Conservation (phyloP, 2,888 invertebrate genomes). For the Cephalotes varians region DNA sequence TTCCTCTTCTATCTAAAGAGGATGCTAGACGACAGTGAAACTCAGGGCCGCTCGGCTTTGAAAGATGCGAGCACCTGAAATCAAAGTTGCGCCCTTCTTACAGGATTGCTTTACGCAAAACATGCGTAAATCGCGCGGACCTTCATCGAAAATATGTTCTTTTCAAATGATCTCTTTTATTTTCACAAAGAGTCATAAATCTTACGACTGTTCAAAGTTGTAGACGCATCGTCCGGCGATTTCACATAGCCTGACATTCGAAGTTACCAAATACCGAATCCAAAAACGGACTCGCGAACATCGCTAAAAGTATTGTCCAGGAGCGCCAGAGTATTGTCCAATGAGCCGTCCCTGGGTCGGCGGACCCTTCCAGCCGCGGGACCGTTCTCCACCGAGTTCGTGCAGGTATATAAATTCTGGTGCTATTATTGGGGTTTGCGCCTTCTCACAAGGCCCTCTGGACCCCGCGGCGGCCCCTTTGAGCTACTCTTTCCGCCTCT, state of each 20-base stretch:
- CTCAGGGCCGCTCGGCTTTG: constrained; percentile 69
- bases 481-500: constrained; percentile 78
- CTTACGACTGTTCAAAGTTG: neutral
- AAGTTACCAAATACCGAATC: constrained; percentile 16
- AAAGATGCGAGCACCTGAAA: constrained; percentile 52
- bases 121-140: neutral
- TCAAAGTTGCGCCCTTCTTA: constrained; percentile 32
- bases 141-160: neutral
- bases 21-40: constrained; percentile 70
- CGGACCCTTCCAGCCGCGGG: constrained; percentile 70
- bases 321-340: constrained; percentile 34
- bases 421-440: constrained; percentile 85
- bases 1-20: constrained; percentile 67
- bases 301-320: constrained; percentile 19
- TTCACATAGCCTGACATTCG: neutral
- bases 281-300: constrained; percentile 19
- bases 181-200: constrained; percentile 3
- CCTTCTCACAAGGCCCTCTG: constrained; percentile 81
- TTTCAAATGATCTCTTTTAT: neutral
- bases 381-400: constrained; percentile 82
- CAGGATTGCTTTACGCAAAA: neutral
- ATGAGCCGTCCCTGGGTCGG: constrained; percentile 74
- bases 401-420: constrained; percentile 86
- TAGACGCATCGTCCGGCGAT: neutral
- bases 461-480: constrained; percentile 81